phyloP scores from a whole-genome alignment of 2,113 vertebrate genomes.

The Cathartes aura region DNA sequence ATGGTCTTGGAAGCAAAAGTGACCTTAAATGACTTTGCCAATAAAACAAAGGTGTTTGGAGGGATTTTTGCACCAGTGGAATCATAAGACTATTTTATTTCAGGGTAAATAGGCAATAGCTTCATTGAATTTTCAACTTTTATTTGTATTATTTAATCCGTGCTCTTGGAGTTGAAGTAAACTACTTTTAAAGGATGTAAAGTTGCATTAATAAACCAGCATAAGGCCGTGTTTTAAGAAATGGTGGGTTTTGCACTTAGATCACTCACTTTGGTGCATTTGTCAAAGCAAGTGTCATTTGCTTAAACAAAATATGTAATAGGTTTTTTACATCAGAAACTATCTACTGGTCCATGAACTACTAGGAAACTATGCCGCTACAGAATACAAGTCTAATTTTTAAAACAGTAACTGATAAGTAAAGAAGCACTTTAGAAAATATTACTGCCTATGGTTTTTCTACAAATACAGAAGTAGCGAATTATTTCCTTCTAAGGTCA shows the following conservation, averaged over 20 bases:
- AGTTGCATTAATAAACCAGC: constrained; percentile 74
- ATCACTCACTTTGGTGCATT: constrained; percentile 4
- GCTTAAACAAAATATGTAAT: neutral
- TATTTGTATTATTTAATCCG: constrained; percentile 79
- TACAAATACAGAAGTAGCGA: neutral
- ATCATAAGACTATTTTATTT: constrained; percentile 68
- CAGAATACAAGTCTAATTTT: neutral
- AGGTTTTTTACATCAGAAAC: constrained; percentile 67
- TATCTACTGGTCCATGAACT: constrained; percentile 10
- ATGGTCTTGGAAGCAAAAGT: constrained; percentile 76
- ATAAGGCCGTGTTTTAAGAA: constrained; percentile 58
- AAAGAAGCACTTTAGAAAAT: constrained; percentile 68
- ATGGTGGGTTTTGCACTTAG: constrained; percentile 38
- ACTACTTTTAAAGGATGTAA: constrained; percentile 77
- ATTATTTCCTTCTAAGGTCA: neutral
- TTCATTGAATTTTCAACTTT: constrained; percentile 70
- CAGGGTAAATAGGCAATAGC: constrained; percentile 77
- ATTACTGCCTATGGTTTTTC: constrained; percentile 47
- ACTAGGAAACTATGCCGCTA: neutral
- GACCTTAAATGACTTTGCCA: constrained; percentile 81
- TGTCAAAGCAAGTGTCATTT: constrained; percentile 34
- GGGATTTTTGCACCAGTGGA: constrained; percentile 74
- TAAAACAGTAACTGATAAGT: constrained; percentile 2
- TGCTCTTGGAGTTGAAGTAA: constrained; percentile 74
- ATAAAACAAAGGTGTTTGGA: constrained; percentile 73